phyloP scores from a whole-genome alignment of 2,113 vertebrate species.

The Zapornia atra region DNA sequence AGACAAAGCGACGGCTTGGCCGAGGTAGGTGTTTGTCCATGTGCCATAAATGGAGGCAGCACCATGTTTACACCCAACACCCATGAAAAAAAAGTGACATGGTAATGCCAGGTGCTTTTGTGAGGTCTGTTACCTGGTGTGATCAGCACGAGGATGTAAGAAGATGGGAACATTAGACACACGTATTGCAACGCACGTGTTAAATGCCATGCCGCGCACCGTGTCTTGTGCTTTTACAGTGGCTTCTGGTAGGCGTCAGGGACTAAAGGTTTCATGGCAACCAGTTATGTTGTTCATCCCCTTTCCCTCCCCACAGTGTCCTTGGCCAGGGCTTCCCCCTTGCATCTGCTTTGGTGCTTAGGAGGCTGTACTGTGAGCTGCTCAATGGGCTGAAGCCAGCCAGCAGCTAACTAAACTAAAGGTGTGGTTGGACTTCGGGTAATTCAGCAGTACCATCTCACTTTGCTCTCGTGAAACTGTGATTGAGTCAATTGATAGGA shows the following conservation, averaged over 20 bases:
- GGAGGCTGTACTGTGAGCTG: neutral
- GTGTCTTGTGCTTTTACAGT: rapidly evolving
- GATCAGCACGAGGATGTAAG: neutral
- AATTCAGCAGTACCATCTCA: neutral
- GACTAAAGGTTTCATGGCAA: neutral
- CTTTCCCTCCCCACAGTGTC: neutral
- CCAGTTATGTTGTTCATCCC: neutral
- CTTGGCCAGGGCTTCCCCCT: neutral
- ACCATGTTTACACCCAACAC: neutral
- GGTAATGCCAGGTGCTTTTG: neutral
- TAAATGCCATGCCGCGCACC: neutral
- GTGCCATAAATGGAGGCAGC: neutral
- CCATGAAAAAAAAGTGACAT: neutral
- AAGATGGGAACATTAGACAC: neutral
- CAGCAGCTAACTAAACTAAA: neutral
- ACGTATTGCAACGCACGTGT: rapidly evolving
- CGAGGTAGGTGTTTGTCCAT: neutral
- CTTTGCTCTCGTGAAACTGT: rapidly evolving
- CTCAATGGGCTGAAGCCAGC: neutral
- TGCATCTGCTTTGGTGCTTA: neutral
- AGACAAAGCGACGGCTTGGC: neutral
- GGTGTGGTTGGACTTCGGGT: neutral
- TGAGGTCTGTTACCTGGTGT: neutral
- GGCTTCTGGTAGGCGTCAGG: neutral
- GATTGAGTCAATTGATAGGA: neutral